These are phyloP conservation scores for Platorchestia sp. DNA, from an alignment of 1,140 invertebrate species.

Conservation along the genomic window DNA sequence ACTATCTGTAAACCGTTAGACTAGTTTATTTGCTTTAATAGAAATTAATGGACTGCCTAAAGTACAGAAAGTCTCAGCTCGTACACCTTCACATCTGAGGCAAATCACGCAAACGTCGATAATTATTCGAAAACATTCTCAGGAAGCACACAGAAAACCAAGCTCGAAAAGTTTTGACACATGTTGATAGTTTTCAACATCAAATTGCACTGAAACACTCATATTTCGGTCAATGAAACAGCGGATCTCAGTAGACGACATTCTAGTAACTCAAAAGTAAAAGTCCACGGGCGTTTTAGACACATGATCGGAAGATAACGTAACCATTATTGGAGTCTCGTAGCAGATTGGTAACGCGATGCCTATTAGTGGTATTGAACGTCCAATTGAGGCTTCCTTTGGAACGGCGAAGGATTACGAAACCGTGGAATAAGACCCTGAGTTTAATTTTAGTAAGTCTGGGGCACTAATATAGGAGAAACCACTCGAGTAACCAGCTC, in stretches of 20 bases:
- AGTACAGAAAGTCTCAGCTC: no score
- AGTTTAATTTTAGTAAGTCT: background rate
- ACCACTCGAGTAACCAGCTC: background rate
- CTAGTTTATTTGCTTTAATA: no score
- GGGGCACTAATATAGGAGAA: background rate
- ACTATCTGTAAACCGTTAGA: background rate
- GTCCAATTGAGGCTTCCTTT: background rate
- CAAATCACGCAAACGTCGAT: background rate
- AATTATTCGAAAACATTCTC: background rate
- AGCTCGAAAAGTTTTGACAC: background rate
- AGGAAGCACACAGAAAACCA: background rate
- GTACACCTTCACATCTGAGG: background rate
- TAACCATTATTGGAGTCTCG: conserved; percentile 40
- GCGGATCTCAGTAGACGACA: background rate
- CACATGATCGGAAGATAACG: conserved; percentile 30
- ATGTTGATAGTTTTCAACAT: background rate
- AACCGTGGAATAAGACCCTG: background rate
- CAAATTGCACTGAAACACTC: background rate
- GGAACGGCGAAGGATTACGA: background rate
- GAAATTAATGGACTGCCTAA: no score
- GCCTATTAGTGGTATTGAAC: conserved; percentile 23
- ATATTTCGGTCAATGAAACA: background rate
- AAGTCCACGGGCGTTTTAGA: background rate
- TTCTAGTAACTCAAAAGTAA: background rate
- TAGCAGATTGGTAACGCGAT: conserved; percentile 48